Evolutionary conservation across 2,113 vertebrate species (phyloP).

Genomic region (Zosterops pallidus): DNA sequence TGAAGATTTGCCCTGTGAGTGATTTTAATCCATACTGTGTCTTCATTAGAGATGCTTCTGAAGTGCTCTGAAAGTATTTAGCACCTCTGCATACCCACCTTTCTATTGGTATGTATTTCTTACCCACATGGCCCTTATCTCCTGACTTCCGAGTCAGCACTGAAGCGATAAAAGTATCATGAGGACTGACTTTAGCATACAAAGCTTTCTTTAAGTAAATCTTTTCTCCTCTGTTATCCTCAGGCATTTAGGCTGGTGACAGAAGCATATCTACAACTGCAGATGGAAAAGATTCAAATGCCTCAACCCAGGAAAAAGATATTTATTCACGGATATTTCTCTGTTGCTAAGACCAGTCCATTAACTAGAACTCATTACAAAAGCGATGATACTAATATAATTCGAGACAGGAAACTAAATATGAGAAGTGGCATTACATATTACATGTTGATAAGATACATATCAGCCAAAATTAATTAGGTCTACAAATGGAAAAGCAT

Average conservation of each 20-base stretch:
- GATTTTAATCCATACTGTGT: background rate
- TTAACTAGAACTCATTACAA: background rate
- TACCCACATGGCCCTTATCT: background rate
- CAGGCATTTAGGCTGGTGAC: background rate
- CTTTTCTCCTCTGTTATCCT: background rate
- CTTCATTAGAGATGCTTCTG: background rate
- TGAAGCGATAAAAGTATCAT: background rate
- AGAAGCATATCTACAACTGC: background rate
- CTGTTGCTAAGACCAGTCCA: background rate
- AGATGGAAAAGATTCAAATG: conserved; percentile 24
- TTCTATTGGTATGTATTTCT: background rate
- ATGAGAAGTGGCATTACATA: background rate
- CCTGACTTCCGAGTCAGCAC: background rate
- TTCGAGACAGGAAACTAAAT: background rate
- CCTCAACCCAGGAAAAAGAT: background rate
- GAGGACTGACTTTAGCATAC: background rate
- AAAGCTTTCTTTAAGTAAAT: background rate
- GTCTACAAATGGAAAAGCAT: background rate
- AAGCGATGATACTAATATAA: background rate
- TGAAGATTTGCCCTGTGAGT: background rate
- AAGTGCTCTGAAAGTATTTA: background rate
- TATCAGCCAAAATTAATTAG: background rate
- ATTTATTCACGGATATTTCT: background rate
- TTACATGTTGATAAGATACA: background rate
- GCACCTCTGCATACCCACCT: background rate